Evolutionary conservation across 2,113 vertebrate genomes (phyloP), one percentile per base, ranked within the genome.

Genomic region (Nycticorax nycticorax): DNA sequence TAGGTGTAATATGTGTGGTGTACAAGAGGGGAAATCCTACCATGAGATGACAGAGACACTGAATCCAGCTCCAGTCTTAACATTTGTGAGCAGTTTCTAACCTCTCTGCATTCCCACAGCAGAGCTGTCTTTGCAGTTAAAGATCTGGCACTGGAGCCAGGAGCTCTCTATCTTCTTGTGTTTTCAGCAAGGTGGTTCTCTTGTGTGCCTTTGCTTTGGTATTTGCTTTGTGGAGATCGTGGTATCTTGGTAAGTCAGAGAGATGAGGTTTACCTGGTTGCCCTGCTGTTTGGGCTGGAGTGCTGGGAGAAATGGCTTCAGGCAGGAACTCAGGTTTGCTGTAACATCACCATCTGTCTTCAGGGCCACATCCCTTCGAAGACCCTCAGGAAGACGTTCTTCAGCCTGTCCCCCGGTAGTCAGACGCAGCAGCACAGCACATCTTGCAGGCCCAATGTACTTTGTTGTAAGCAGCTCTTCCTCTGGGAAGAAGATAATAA

Each of bases 1-100:
- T 3, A 6, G 30, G 22, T 41, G 16, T 7, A 41, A 7, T 7
- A 14, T 1, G 3, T 64, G 27, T 3, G 1, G 37, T 5, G 47
- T 33, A 7, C 35, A 35, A 39, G 47, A 74, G 26, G 23, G 16
- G 39, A 62, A 67, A 41, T 67, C 47, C 20, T 63, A n/a, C 50
- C 18, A 1, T 14, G 52, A 75, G 30, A 10, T 33, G 68, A 26
- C 14, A 35, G 45, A 22, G 50, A 50, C 48, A 9, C 32, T 9
- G 32, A 45, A 66, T 9, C 75, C 88, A 57, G 53, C 41, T 62
- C 39, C 52, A 64, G 33, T 2, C 19, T 37, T 53, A 9, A 16
- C n/a, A 9, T 2, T 30, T 52, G 21, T 33, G 63, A 72, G 35
- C 33, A 9, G 2, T 45, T 33, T 52, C 87, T 80, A 30, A 56